Percentiles rank a stretch among this genome's conserved stretches.
Conservation (phyloP, 2,113 vertebrate species). For the Heliornis fulica region DNA sequence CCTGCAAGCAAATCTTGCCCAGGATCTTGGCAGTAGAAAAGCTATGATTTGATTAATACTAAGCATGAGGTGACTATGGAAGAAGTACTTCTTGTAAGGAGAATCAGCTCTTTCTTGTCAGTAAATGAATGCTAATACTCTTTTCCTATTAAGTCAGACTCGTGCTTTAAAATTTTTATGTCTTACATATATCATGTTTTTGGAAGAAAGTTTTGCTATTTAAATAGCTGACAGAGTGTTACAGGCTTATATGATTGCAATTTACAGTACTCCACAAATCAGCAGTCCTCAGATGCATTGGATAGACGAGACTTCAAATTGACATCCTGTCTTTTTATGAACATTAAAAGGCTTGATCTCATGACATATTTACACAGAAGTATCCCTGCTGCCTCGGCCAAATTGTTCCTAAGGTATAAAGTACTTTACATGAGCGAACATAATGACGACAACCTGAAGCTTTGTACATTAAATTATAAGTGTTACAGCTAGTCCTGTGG, state of each 20-base stretch:
- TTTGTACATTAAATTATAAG: not conserved
- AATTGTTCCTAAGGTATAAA: not conserved
- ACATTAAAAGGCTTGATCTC: conserved; percentile 52
- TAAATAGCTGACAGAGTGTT: conserved; percentile 69
- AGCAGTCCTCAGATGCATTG: conserved; percentile 45
- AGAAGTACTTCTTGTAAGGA: conserved; percentile 34
- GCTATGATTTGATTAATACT: not conserved
- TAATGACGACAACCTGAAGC: not conserved
- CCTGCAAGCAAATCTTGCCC: not conserved
- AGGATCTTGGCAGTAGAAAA: not conserved
- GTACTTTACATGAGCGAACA: not conserved
- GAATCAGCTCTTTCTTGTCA: conserved; percentile 46
- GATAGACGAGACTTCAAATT: conserved; percentile 58
- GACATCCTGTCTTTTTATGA: conserved; percentile 66
- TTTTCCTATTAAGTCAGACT: conserved; percentile 50
- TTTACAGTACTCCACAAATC: conserved; percentile 74
- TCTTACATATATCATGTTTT: conserved; percentile 61
- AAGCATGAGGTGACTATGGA: not conserved
- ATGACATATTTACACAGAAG: conserved; percentile 43
- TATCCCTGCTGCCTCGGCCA: conserved; percentile 7
- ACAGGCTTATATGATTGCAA: conserved; percentile 54
- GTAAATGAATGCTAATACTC: conserved; percentile 52
- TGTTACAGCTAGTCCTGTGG: not conserved
- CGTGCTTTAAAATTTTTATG: conserved; percentile 65
- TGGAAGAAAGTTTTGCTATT: conserved; percentile 70